Conservation (phyloP, 2,888 invertebrate species). For the Serripes groenlandicus region DNA sequence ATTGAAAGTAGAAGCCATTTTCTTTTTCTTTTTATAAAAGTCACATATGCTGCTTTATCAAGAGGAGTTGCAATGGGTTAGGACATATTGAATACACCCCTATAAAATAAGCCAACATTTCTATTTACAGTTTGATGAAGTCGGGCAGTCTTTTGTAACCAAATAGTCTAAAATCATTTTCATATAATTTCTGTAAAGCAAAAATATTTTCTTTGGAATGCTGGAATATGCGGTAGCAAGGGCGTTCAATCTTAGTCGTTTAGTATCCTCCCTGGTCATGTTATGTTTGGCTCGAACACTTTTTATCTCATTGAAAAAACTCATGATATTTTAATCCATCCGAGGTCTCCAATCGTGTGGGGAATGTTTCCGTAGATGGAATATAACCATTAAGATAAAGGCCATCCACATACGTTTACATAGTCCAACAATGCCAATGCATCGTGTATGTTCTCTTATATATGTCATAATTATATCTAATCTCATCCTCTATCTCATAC, state of each 20-base stretch:
- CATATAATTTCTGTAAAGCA: slow-evolving; percentile 47
- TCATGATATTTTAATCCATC: too few relatives aligned
- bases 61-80: too few relatives aligned
- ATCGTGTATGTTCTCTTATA: slow-evolving; percentile 1
- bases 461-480: slow-evolving; percentile 54
- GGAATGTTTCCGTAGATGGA: slow-evolving; percentile 49
- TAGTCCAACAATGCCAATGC: slow-evolving; percentile 40
- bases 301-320: slow-evolving; percentile 32
- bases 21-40: too few relatives aligned
- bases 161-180: slow-evolving; percentile 64
- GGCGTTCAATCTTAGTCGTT: slow-evolving; percentile 38
- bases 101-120: too few relatives aligned
- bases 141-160: slow-evolving; percentile 44
- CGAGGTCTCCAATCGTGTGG: neutral
- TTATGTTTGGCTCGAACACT: slow-evolving; percentile 24
- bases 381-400: slow-evolving; percentile 71
- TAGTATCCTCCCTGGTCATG: slow-evolving; percentile 38
- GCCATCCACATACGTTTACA: slow-evolving; percentile 67
- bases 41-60: too few relatives aligned
- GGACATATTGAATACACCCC: too few relatives aligned
- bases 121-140: too few relatives aligned
- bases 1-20: too few relatives aligned
- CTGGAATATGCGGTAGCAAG: slow-evolving; percentile 52
- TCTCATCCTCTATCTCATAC: slow-evolving; percentile 60
- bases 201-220: slow-evolving; percentile 43